Base-by-base conservation (phyloP, 2,797 vertebrate species). In the Garrulus glandarius region DNA sequence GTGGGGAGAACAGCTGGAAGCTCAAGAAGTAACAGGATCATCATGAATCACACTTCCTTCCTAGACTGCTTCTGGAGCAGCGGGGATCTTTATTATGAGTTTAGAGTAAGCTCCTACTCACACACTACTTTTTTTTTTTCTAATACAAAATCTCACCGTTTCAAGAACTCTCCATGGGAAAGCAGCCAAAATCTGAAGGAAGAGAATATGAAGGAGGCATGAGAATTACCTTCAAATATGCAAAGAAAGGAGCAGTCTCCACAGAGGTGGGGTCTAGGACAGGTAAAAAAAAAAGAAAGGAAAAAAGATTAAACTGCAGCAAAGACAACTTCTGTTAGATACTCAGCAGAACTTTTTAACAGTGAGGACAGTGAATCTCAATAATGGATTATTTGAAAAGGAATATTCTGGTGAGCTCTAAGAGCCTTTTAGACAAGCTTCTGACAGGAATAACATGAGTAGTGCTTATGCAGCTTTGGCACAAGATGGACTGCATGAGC, bases 11-110 rank as follows among this genome's bases (percentile, higher is more conserved):
- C 71, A 87, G 68, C 78, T 94, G 95, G 82, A 96, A 84, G 19
- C 37, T 83, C 41, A 87, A 74, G 67, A 88, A 84, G 74, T 92
- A 76, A 74, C 21, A 59, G 44, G 59, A 67, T 60, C 41, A 44
- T 32, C 44, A 36, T 89, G 78, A 90, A 91, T 87, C 75, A 84
- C 46, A 57, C 22, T 94, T 96, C 67, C 78, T 95, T 89, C 79
- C 87, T 78, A 78, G 57, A 15, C 65, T 85, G 64, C 56, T 92
- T 80, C 89, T 92, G 75, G 81, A 87, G 68, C 84, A 94, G 82
- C 61, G 61, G 64, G 49, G 18, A 52, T 72, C 56, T 82, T 76
- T 37, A 55, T 75, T 68, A 46, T 19, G 34, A 85, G 29, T 92
- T 91, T 77, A 68, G 43, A 89, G 32, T 52, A 78, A 87, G 84